Evolutionary conservation across 2,113 vertebrate genomes (phyloP), one percentile per base, ranked within the genome.

Genomic region (Brachypodius melanocephalos): DNA sequence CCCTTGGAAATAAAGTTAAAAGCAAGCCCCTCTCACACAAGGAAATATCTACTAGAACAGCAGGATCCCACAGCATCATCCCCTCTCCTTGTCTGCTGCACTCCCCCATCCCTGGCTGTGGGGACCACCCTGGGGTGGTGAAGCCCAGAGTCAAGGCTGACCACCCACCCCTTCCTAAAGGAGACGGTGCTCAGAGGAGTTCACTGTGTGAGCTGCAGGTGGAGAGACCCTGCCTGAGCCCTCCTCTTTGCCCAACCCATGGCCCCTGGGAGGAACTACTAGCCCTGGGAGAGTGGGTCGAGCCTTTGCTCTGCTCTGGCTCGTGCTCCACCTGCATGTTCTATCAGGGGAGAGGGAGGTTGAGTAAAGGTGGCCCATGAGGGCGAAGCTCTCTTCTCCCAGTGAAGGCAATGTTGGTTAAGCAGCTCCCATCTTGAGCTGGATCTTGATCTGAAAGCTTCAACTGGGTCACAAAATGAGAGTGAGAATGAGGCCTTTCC

Each of bases 61-160:
- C 29, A 49, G 18, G 14, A 7, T 65, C 24, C 36, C 6, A 7
- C 24, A 51, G 21, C 19, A 42, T 17, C 0, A 0, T 32, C 17
- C 36, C 3, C 42, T 77, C 46, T 61, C 34, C 34, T 67, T 5
- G 1, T n/a, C 31, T 59, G n/a, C 81, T 58, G 57, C 28, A n/a
- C 4, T 59, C 14, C 28, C 34, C 13, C 6, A 17, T 6, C 17
- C 16, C 26, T 76, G 40, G 14, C 59, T 32, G 7, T 17, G 18
- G 43, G 26, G 65, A 85, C 21, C 51, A 48, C 34, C 10, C 13
- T 12, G 17, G 17, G 14, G 17, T 29, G 32, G 13, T 13, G 19
- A 81, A 85, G 34, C 71, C 16, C 26, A 10, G 32, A 43, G 40
- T 6, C 17, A 48, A 43, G 29, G 13, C 7, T 25, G 24, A 17